Conservation (phyloP, 2,113 vertebrate species). For the Megaceryle torquata region DNA sequence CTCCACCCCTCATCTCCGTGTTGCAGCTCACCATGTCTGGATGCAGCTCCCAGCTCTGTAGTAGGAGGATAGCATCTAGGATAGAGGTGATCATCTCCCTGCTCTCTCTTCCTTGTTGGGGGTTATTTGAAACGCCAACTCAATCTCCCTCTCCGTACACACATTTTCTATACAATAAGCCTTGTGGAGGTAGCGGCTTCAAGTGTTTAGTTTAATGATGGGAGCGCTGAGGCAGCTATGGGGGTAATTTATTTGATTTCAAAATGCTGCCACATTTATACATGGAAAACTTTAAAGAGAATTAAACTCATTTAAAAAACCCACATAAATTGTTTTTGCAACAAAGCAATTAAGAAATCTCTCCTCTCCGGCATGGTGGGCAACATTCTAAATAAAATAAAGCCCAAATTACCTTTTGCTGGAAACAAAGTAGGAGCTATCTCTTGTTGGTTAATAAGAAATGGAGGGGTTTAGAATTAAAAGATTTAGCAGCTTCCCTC, state of each 20-base stretch:
- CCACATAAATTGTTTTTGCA: conserved; percentile 65
- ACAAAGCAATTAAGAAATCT: conserved; percentile 72
- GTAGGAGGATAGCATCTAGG: neutral
- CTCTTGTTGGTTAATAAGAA: conserved; percentile 68
- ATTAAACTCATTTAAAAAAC: conserved; percentile 72
- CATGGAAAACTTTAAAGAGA: conserved; percentile 71
- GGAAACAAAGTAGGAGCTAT: conserved; percentile 63
- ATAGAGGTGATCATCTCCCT: neutral
- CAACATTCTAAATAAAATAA: conserved; percentile 60
- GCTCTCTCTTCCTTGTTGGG: neutral
- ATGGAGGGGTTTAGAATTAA: conserved; percentile 50
- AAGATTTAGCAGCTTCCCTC: conserved; percentile 38
- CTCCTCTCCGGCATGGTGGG: conserved; percentile 46
- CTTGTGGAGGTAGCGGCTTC: conserved; percentile 17
- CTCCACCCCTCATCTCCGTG: neutral
- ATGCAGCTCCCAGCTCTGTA: neutral
- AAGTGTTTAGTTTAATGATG: conserved; percentile 45
- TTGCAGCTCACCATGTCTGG: neutral
- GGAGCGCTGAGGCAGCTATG: conserved; percentile 8
- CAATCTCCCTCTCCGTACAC: neutral
- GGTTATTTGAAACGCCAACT: neutral
- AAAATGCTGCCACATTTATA: conserved; percentile 49
- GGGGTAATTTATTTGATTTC: conserved; percentile 69
- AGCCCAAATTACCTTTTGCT: conserved; percentile 67
- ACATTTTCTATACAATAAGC: conserved; percentile 2